Evolutionary conservation across 2,888 invertebrate genomes (phyloP), one percentile per base, ranked within the genome.

Genomic region (Sminthurides aquaticus): DNA sequence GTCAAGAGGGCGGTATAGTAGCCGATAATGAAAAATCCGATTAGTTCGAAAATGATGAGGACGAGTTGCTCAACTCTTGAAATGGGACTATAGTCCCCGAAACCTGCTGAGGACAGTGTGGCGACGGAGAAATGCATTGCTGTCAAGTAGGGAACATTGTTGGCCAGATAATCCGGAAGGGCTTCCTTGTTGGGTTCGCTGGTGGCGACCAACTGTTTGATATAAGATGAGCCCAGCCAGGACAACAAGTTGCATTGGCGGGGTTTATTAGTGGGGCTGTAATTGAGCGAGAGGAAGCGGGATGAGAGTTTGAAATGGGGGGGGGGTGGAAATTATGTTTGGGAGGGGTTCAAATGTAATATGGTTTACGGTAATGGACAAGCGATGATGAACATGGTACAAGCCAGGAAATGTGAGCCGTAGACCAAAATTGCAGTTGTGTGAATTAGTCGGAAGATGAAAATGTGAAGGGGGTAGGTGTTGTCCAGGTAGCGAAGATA

Each of bases 1-100:
- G 72, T 72, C 1, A 74, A 67, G 0, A 70, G 27, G 11, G 72
- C 60, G 1, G 72, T 74, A 56, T 69, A 74, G 55, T 74, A 74
- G 22, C 73, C 73, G 57, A 68, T 67, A 2, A 71, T 60, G 49
- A 57, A 68, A 34, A 74, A 72, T 18, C 72, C 70, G 28, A 69
- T 1, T 1, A 74, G 49, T 59, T 68, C 61, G 43, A 69, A 68
- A 5, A 60, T n/a, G 15, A 68, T 67, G 1, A 71, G 59, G 62
- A 67, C 66, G 0, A 62, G 2, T 68, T 71, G 71, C 66, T 74
- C 73, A 1, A 29, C 3, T 20, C 43, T 11, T 11, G 56, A 68
- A 52, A 69, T 70, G 1, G 73, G 70, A 58, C 62, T 70, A 54
- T 71, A 73, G 49, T 73, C 71, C 20, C 71, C 71, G 66, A 69